Conservation (phyloP, 2,113 vertebrate genomes). For the Leucopternis melanops region DNA sequence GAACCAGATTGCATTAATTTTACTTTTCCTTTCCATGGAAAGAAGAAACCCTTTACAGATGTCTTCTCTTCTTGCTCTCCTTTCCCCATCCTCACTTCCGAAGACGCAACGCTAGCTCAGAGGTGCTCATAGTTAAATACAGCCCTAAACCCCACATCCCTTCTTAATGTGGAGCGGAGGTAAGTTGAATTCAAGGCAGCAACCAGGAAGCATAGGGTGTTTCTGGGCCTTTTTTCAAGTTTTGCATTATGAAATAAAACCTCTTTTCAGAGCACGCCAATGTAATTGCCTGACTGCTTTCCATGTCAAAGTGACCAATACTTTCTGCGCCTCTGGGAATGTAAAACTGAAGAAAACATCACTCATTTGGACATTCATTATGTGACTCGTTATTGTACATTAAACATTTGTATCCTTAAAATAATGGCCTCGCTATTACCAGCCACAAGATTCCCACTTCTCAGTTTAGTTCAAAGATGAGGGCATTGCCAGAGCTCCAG, state of each 20-base stretch:
- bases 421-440: constrained; percentile 10
- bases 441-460: constrained; percentile 23
- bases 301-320: constrained; percentile 40
- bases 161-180: background rate
- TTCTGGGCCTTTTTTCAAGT: constrained; percentile 13
- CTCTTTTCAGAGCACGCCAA: background rate
- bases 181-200: background rate
- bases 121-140: background rate
- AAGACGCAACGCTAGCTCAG: constrained; percentile 9
- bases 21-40: constrained; percentile 34
- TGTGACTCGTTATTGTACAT: constrained; percentile 33
- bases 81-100: background rate
- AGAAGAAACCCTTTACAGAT: constrained; percentile 45
- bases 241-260: background rate
- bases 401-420: constrained; percentile 52
- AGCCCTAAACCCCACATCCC: background rate
- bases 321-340: constrained; percentile 30
- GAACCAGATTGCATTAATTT: constrained; percentile 42
- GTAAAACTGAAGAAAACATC: constrained; percentile 24
- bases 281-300: constrained; percentile 30
- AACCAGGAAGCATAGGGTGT: background rate
- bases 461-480: constrained; percentile 1
- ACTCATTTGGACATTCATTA: constrained; percentile 40
- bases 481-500: background rate
- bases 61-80: constrained; percentile 39